These are phyloP conservation scores for Nemopilema nomurai DNA, from an alignment of 30 jellyfish, hydroid and myxozoan species.

Conservation along the genomic window DNA sequence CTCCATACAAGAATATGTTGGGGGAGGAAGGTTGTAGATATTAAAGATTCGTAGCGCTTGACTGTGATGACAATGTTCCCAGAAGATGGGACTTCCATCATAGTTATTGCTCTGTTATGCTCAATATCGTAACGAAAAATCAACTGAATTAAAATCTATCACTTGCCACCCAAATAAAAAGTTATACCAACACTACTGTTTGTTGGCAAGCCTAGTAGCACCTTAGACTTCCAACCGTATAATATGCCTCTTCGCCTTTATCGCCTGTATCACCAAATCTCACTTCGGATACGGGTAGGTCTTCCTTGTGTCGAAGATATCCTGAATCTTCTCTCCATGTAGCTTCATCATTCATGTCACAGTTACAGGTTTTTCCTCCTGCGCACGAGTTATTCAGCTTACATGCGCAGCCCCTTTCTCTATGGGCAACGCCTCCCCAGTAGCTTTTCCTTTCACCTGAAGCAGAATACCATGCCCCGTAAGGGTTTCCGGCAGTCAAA, in stretches of 20 bases:
- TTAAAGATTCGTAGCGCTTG: too few species aligned
- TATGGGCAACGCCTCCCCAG: slow-evolving; percentile 56
- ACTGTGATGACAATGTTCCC: too few species aligned
- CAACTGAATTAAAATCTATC: too few species aligned
- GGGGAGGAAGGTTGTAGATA: too few species aligned
- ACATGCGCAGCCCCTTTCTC: slow-evolving; percentile 16
- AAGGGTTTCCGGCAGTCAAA: neutral
- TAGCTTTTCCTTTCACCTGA: slow-evolving; percentile 16
- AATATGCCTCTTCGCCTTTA: slow-evolving; percentile 9
- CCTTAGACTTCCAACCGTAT: slow-evolving; percentile 16
- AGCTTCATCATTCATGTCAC: slow-evolving; percentile 19
- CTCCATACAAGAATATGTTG: too few species aligned
- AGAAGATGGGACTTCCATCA: too few species aligned
- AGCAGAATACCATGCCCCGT: slow-evolving; percentile 42
- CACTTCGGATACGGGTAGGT: slow-evolving; percentile 25
- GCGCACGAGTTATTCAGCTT: slow-evolving; percentile 1
- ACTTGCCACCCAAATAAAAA: too few species aligned
- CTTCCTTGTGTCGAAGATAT: slow-evolving; percentile 20
- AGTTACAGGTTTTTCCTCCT: neutral
- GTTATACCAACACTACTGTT: too few species aligned
- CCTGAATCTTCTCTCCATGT: slow-evolving; percentile 48
- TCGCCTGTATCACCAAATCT: slow-evolving; percentile 47
- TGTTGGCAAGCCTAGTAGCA: slow-evolving; percentile 27
- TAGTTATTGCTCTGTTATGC: too few species aligned
- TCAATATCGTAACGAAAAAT: too few species aligned